Percentiles rank a stretch among this genome's conserved stretches.
These are phyloP conservation scores for Polypedilum vanderplanki DNA, from an alignment of 1,140 invertebrate genomes.

Conservation along the genomic window DNA sequence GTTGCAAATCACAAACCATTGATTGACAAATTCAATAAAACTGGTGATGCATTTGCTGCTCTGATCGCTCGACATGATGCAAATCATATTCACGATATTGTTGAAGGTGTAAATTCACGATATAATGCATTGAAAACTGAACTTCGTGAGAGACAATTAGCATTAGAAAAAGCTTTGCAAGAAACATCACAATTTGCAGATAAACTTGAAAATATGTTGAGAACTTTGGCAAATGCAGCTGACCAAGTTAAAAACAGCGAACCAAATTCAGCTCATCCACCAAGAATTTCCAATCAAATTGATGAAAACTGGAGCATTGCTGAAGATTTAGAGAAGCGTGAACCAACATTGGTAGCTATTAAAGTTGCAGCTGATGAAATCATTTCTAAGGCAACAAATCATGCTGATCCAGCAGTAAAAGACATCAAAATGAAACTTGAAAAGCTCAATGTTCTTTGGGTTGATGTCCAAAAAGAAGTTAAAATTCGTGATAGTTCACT, in stretches of 20 bases:
- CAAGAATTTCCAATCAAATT: constrained; percentile 89
- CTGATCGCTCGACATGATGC: constrained; percentile 66
- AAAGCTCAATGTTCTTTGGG: constrained; percentile 86
- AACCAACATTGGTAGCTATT: constrained; percentile 86
- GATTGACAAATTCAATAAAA: constrained; percentile 30
- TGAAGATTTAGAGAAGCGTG: constrained; percentile 85
- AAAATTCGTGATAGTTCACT: constrained; percentile 71
- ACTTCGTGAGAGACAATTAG: constrained; percentile 72
- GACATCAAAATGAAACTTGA: constrained; percentile 93
- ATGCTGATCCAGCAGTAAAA: constrained; percentile 82
- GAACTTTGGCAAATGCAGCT: constrained; percentile 81
- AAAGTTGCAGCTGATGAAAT: constrained; percentile 87
- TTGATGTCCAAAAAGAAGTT: constrained; percentile 82
- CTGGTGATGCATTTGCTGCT: constrained; percentile 25
- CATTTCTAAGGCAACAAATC: constrained; percentile 83
- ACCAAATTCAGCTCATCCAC: constrained; percentile 89
- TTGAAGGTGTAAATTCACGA: constrained; percentile 75
- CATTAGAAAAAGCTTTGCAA: constrained; percentile 77
- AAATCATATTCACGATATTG: constrained; percentile 67
- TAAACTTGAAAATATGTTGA: constrained; percentile 92
- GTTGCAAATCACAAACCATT: constrained; percentile 28
- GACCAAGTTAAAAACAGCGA: constrained; percentile 85
- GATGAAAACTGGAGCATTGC: constrained; percentile 84
- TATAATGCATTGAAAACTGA: constrained; percentile 71
- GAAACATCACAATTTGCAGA: constrained; percentile 82